phyloP scores from a whole-genome alignment of 2,888 invertebrate genomes.

The Uropetala carovei region DNA sequence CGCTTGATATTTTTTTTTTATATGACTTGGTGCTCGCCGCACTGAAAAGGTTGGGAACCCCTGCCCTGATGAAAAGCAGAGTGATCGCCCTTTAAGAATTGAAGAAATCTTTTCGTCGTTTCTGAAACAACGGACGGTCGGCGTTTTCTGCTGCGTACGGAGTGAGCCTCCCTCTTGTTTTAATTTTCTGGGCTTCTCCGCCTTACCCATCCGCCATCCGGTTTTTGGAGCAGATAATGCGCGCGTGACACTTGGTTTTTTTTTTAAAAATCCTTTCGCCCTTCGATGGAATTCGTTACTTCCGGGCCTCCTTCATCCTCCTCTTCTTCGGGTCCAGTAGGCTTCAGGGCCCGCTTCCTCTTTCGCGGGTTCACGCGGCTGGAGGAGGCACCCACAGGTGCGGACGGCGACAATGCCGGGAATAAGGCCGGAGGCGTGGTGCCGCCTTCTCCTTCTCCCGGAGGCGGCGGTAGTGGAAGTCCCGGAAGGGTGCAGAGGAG shows the following conservation, averaged over 20 bases:
- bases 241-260: neutral
- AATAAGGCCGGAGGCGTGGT: neutral
- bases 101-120: neutral
- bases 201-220: neutral
- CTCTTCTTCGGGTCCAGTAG: neutral
- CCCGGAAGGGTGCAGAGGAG: constrained; percentile 43
- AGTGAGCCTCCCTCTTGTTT: neutral
- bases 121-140: neutral
- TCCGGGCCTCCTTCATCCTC: neutral
- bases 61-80: too few relatives aligned
- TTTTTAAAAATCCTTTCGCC: neutral
- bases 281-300: neutral
- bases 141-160: neutral
- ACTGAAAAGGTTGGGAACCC: too few relatives aligned
- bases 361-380: constrained; percentile 38
- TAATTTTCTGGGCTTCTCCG: neutral
- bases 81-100: neutral
- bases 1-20: too few relatives aligned
- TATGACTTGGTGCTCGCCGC: too few relatives aligned
- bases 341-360: constrained; percentile 48
- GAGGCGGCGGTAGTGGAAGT: constrained; percentile 37
- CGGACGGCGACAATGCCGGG: neutral
- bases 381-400: constrained; percentile 22
- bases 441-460: neutral
- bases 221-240: neutral